Conservation (phyloP, 2,797 vertebrate genomes). For the Gambusia yucatana region DNA sequence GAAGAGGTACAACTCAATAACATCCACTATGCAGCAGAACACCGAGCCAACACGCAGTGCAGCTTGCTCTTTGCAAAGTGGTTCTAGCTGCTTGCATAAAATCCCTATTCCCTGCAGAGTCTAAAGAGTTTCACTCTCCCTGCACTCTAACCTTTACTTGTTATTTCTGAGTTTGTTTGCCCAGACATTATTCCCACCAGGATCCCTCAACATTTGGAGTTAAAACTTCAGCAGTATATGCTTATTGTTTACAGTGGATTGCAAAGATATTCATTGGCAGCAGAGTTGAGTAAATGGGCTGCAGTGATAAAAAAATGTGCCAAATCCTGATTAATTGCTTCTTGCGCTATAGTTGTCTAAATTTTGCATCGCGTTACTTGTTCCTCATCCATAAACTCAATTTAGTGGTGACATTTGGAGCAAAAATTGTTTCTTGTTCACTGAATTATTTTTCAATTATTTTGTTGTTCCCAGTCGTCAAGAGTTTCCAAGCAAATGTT, state of each 20-base stretch:
- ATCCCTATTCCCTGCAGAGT: slow-evolving; percentile 50
- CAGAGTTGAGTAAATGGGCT: neutral
- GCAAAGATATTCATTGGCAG: neutral
- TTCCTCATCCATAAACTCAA: slow-evolving; percentile 41
- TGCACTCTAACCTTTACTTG: slow-evolving; percentile 45
- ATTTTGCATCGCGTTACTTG: neutral
- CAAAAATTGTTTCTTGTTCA: slow-evolving; percentile 27
- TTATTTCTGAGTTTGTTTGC: slow-evolving; percentile 35
- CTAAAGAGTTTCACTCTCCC: slow-evolving; percentile 35
- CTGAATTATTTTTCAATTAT: slow-evolving; percentile 51
- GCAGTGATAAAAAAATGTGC: slow-evolving; percentile 19
- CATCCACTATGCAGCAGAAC: slow-evolving; percentile 13
- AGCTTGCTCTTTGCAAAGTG: slow-evolving; percentile 32
- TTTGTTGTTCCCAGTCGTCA: slow-evolving; percentile 35
- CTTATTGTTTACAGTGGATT: neutral
- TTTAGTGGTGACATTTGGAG: slow-evolving; percentile 39
- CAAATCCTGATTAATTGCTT: slow-evolving; percentile 46
- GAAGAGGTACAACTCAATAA: neutral
- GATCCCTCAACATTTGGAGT: slow-evolving; percentile 1
- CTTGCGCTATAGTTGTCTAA: slow-evolving; percentile 53
- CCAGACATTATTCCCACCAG: slow-evolving; percentile 28
- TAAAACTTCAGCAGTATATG: slow-evolving; percentile 21
- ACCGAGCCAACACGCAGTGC: slow-evolving; percentile 26
- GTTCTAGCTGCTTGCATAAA: slow-evolving; percentile 45
- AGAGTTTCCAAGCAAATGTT: slow-evolving; percentile 21